phyloP scores from a whole-genome alignment of 2,113 vertebrate genomes.

The Engystomops pustulosus region DNA sequence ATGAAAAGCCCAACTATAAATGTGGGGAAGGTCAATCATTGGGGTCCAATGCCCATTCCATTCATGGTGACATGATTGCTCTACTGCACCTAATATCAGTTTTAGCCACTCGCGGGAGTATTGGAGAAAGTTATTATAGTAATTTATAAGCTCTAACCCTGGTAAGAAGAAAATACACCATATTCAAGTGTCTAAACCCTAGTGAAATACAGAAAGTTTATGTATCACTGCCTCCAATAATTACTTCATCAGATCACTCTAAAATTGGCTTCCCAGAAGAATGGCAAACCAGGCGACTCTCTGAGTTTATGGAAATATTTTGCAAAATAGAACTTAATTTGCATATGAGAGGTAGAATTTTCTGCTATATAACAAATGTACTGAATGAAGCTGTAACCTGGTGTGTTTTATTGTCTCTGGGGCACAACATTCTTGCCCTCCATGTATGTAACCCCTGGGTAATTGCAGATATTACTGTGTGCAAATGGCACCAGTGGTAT shows the following conservation, averaged over 20 bases:
- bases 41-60: neutral
- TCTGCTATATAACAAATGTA: neutral
- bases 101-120: neutral
- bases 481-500: neutral
- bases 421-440: neutral
- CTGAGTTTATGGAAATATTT: neutral
- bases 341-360: neutral
- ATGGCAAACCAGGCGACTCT: neutral
- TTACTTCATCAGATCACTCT: neutral
- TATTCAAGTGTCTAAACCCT: neutral
- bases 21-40: neutral
- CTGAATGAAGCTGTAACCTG: neutral
- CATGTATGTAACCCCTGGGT: neutral
- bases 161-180: neutral
- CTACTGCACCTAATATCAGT: neutral
- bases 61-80: neutral
- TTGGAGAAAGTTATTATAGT: neutral
- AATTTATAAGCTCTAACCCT: neutral
- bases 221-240: neutral
- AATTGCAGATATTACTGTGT: neutral
- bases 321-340: too few relatives aligned
- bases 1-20: neutral
- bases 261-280: neutral
- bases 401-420: neutral
- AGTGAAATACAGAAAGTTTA: constrained; percentile 4